Percentiles rank a stretch among this genome's conserved stretches.
Evolutionary conservation across 2,888 invertebrate species (phyloP).

Genomic region (Resseliella maxima): DNA sequence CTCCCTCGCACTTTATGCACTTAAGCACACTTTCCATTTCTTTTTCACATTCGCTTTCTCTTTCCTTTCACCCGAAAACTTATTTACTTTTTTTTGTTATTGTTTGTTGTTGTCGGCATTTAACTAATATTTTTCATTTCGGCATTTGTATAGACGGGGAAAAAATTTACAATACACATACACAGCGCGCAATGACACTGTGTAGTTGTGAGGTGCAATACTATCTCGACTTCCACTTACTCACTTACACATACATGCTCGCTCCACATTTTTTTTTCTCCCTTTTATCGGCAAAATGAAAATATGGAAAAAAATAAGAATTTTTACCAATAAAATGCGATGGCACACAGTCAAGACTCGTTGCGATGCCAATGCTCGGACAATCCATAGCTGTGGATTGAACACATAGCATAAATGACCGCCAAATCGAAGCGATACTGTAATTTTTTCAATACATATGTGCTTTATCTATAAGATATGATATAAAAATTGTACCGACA

Average conservation of each 20-base stretch:
- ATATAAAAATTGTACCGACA: background rate
- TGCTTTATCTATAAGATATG: background rate
- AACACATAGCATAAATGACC: background rate
- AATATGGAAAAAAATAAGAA: slow-evolving; percentile 57
- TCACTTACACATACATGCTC: background rate
- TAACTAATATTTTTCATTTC: slow-evolving; percentile 51
- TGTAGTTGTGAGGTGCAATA: slow-evolving; percentile 1
- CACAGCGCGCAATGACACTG: background rate
- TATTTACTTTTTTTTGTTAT: slow-evolving; percentile 49
- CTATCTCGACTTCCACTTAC: background rate
- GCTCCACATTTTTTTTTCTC: background rate
- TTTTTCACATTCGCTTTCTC: slow-evolving; percentile 21
- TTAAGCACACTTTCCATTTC: slow-evolving; percentile 48
- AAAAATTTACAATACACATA: background rate
- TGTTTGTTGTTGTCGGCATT: slow-evolving; percentile 25
- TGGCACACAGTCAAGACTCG: background rate
- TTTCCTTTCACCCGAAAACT: slow-evolving; percentile 23
- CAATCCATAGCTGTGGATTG: background rate
- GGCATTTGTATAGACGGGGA: slow-evolving; percentile 23
- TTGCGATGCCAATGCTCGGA: background rate
- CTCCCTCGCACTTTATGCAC: background rate
- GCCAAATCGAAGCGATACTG: background rate
- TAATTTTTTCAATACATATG: background rate
- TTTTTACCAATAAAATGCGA: slow-evolving; percentile 38
- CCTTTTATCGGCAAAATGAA: slow-evolving; percentile 41